Conservation (phyloP, 2,113 vertebrate genomes). For the Miniopterus natalensis region DNA sequence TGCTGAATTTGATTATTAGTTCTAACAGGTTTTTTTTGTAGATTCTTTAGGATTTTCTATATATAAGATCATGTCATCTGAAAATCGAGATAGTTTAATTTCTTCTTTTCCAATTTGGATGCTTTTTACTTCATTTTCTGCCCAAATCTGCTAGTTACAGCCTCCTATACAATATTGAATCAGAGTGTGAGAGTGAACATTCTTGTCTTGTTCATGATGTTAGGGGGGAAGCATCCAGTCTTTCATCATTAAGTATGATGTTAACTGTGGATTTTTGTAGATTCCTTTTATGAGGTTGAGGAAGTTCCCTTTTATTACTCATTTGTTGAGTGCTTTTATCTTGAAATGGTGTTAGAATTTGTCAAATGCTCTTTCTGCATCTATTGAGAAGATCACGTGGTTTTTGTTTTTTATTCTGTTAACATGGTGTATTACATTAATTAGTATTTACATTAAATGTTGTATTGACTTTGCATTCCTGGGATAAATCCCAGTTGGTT, state of each 20-base stretch:
- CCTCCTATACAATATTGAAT: neutral
- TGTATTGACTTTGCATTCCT: neutral
- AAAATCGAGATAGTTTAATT: neutral
- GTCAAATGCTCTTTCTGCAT: neutral
- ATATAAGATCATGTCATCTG: neutral
- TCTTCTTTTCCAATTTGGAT: neutral
- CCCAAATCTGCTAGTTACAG: neutral
- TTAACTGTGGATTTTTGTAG: neutral
- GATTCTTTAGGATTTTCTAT: neutral
- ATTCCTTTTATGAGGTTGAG: neutral
- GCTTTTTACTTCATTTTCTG: neutral
- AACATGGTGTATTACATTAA: neutral
- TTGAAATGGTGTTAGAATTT: neutral
- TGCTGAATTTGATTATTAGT: neutral
- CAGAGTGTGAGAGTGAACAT: neutral
- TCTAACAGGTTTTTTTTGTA: neutral
- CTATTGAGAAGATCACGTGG: neutral
- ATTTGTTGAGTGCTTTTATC: conserved; percentile 8
- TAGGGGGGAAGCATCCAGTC: neutral
- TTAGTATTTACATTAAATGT: neutral
- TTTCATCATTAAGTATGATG: neutral
- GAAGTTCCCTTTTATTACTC: neutral
- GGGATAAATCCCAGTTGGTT: neutral
- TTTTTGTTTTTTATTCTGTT: conserved; percentile 8
- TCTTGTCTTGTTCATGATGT: neutral